These are phyloP conservation scores for Scatophagus argus DNA, from an alignment of 2,113 vertebrate species.

Conservation along the genomic window DNA sequence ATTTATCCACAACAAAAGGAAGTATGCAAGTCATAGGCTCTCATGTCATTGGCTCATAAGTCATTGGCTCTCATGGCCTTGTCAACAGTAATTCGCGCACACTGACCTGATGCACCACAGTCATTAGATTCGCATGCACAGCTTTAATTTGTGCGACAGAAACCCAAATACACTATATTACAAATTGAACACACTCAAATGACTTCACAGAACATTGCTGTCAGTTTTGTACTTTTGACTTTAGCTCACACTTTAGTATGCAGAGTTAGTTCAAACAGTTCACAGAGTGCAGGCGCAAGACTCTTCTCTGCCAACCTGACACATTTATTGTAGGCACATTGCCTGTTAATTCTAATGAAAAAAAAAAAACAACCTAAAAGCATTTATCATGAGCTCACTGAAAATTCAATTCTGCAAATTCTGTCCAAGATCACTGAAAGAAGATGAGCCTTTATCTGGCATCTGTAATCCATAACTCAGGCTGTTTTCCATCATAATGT, in stretches of 20 bases:
- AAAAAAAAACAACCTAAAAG: too few species aligned
- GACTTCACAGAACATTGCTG: background rate
- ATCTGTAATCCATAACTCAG: constrained; percentile 56
- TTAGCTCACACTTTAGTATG: constrained; percentile 25
- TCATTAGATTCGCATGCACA: background rate
- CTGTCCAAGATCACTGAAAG: constrained; percentile 29
- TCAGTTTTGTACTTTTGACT: constrained; percentile 11
- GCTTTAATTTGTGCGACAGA: background rate
- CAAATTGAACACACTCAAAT: background rate
- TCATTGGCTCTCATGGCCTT: background rate
- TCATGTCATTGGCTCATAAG: background rate
- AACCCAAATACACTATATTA: background rate
- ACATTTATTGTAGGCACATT: constrained; percentile 11
- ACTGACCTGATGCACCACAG: background rate
- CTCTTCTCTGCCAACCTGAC: constrained; percentile 17
- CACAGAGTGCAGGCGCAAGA: constrained; percentile 9
- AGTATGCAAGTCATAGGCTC: too few species aligned
- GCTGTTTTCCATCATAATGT: constrained; percentile 36
- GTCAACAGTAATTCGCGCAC: constrained; percentile 1
- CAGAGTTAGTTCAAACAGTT: constrained; percentile 22
- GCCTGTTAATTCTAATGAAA: background rate
- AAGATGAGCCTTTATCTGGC: constrained; percentile 19
- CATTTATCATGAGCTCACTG: background rate
- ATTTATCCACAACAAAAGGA: background rate
- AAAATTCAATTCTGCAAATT: constrained; percentile 1